A percentile compares a stretch with the other conserved stretches of the same genome.
Evolutionary conservation across 2,797 vertebrate species (phyloP).

Genomic region (Hyperoplus immaculatus): DNA sequence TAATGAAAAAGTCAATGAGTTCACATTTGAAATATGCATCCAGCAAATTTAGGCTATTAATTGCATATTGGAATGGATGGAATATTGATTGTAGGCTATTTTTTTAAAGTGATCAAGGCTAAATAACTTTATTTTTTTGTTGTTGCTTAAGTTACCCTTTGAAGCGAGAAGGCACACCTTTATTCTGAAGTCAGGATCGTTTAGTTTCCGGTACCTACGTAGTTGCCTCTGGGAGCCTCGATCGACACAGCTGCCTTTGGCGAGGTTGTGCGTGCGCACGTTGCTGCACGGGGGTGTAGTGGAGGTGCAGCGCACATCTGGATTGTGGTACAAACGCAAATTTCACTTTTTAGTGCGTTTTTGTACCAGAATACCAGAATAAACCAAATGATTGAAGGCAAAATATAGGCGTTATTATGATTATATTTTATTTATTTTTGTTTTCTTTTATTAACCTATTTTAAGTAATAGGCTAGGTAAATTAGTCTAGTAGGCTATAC

Average conservation of each 20-base stretch:
- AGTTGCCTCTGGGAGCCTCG: conserved; percentile 14
- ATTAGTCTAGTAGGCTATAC: too few species aligned
- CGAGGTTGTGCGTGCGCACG: conserved; percentile 70
- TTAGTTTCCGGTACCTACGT: conserved; percentile 4
- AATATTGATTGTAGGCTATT: not conserved
- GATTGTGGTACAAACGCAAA: conserved; percentile 66
- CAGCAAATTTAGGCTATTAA: not conserved
- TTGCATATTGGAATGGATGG: not conserved
- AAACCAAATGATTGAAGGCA: not conserved
- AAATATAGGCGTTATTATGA: not conserved
- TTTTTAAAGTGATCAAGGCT: not conserved
- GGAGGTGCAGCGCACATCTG: conserved; percentile 73
- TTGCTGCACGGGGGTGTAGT: conserved; percentile 66
- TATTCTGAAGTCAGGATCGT: conserved; percentile 45
- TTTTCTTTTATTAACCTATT: not conserved
- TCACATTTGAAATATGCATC: too few species aligned
- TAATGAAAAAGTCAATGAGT: too few species aligned
- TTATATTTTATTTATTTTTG: not conserved
- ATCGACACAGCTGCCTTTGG: conserved; percentile 46
- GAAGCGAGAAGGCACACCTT: not conserved
- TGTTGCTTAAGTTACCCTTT: not conserved
- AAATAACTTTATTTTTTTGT: too few species aligned
- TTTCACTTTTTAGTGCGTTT: conserved; percentile 24
- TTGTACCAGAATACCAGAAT: too few species aligned
- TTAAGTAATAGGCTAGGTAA: not conserved